These are phyloP conservation scores for Vanacampus margaritifer DNA, from an alignment of 2,113 vertebrate genomes.

Conservation along the genomic window DNA sequence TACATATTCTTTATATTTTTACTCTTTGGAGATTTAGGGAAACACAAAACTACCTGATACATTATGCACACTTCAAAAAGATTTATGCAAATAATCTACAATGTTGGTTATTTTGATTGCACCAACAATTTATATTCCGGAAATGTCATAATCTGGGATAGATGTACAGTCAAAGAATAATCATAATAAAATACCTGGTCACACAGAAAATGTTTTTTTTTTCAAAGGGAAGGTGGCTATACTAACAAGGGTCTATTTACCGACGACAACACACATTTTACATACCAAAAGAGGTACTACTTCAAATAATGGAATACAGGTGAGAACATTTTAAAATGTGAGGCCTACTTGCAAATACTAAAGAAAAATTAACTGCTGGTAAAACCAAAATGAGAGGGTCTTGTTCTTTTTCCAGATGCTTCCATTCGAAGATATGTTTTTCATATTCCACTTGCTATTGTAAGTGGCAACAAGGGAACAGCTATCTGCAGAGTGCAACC, in stretches of 20 bases:
- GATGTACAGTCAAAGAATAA: too few relatives aligned
- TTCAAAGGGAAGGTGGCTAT: neutral
- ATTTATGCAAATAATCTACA: too few relatives aligned
- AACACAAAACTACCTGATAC: too few relatives aligned
- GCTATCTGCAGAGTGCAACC: conserved; percentile 27
- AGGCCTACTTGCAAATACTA: conserved; percentile 10
- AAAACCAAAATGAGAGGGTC: conserved; percentile 23
- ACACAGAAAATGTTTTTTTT: too few relatives aligned
- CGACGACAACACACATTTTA: neutral
- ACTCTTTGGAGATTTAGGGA: too few relatives aligned
- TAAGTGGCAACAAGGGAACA: conserved; percentile 34
- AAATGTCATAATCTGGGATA: too few relatives aligned
- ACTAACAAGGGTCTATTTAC: too few relatives aligned
- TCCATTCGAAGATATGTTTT: conserved; percentile 45
- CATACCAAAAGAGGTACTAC: neutral
- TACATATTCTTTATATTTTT: neutral
- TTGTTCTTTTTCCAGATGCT: conserved; percentile 48
- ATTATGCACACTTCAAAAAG: too few relatives aligned
- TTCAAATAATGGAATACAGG: conserved; percentile 23
- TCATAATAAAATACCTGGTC: too few relatives aligned
- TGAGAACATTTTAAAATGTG: conserved; percentile 28
- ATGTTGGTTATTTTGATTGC: too few relatives aligned
- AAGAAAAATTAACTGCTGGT: conserved; percentile 10
- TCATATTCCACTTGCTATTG: conserved; percentile 44
- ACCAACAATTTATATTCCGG: too few relatives aligned